Evolutionary conservation across 2,113 vertebrate genomes (phyloP).

Genomic region (Anarhynchus alexandrinus): DNA sequence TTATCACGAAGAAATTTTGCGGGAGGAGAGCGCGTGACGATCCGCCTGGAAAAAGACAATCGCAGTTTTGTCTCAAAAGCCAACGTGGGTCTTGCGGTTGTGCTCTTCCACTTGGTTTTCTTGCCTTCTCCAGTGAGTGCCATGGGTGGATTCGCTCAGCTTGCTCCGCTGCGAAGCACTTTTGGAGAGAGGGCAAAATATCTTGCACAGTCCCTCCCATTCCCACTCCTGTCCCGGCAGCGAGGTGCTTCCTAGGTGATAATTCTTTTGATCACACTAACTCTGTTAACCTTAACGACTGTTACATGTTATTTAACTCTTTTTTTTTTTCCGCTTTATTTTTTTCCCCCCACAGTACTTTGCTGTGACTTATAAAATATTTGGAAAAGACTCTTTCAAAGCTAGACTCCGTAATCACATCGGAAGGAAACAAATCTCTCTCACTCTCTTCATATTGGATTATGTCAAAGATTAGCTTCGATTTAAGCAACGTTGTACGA

Average conservation of each 20-base stretch:
- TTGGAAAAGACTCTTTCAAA: conserved; percentile 26
- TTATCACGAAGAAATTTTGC: background rate
- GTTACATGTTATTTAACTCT: background rate
- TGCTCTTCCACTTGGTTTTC: background rate
- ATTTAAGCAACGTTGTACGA: conserved; percentile 8
- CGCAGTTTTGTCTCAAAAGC: background rate
- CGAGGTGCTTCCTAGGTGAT: background rate
- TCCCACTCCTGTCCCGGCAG: background rate
- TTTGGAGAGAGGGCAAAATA: background rate
- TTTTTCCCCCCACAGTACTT: background rate
- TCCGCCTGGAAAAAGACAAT: background rate
- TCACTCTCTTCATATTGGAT: conserved; percentile 64
- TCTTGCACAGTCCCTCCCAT: background rate
- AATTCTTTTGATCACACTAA: background rate
- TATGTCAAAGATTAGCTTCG: conserved; percentile 70
- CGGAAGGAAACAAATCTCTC: conserved; percentile 61
- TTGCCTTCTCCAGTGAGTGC: background rate
- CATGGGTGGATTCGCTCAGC: background rate
- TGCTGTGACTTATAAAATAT: background rate
- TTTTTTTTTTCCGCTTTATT: background rate
- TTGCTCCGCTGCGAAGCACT: background rate
- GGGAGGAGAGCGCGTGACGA: background rate
- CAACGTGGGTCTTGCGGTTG: background rate
- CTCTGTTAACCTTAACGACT: background rate
- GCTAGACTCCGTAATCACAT: background rate